Evolutionary conservation across 2,797 vertebrate species (phyloP).

Genomic region (Rhyacichthys aspro): DNA sequence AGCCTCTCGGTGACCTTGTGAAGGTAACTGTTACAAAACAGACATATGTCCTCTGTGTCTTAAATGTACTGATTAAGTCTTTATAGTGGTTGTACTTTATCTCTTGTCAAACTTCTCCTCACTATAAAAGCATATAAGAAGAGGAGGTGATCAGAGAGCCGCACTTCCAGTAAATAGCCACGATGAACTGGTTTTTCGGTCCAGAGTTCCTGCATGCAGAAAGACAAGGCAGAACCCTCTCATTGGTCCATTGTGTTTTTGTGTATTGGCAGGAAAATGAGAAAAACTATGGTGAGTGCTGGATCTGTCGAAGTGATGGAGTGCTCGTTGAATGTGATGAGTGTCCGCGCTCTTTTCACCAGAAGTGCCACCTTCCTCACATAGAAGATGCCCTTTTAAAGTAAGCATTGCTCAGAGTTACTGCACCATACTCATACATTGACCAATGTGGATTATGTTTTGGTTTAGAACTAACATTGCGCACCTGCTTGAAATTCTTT

Average conservation of each 20-base stretch:
- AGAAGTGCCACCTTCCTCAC: conserved; percentile 72
- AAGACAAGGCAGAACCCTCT: too few relatives aligned
- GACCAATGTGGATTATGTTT: too few relatives aligned
- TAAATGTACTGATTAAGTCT: not conserved
- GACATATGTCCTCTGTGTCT: not conserved
- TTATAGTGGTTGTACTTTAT: not conserved
- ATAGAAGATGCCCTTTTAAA: not conserved
- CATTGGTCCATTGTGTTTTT: not conserved
- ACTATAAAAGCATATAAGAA: not conserved
- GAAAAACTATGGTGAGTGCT: conserved; percentile 76
- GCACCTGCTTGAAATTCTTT: not conserved
- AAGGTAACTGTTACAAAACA: conserved; percentile 49
- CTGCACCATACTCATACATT: too few relatives aligned
- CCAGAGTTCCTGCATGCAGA: too few relatives aligned
- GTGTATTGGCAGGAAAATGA: conserved; percentile 52
- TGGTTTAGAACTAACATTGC: not conserved
- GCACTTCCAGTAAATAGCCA: too few relatives aligned
- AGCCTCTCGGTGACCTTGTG: conserved; percentile 51
- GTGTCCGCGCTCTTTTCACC: conserved; percentile 78
- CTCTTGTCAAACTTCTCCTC: too few relatives aligned
- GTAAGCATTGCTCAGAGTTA: conserved; percentile 59
- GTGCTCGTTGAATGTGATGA: conserved; percentile 65
- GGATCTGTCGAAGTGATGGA: conserved; percentile 44
- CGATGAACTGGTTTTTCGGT: too few relatives aligned
- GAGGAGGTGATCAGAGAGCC: not conserved